Base-by-base conservation (phyloP, 2,797 vertebrate species). In the Premnoplex brunnescens region DNA sequence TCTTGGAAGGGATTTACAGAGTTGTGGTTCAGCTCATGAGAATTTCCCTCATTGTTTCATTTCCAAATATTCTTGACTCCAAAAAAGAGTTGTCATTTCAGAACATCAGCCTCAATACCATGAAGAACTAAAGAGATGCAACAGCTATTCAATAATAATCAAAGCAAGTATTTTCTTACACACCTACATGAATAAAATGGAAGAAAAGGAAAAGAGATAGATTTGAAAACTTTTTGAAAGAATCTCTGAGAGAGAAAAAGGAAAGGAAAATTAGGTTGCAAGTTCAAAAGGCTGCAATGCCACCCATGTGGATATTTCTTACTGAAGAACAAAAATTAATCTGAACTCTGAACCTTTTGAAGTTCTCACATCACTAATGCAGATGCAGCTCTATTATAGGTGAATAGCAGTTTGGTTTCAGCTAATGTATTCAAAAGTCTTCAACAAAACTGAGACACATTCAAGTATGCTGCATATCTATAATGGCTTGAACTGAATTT, bases 271-370 rank as follows among this genome's bases (percentile, higher is more conserved):
- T 69, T 63, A 76, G 36, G 5, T 56, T 81, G 39, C 41, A 73
- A 76, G 80, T 84, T 95, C 74, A 91, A 93, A 96, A 93, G 66
- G 21, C 46, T 91, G 16, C 24, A 73, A 20, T 78, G 51, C 46
- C 85, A 93, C 88, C 62, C 88, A n/a, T 28, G 2, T 81, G 44
- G 73, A n/a, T 79, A 84, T 59, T 95, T 90, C 77, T 93, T 41
- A 73, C 6, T 37, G 59, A 90, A 83, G 43, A 88, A 86, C 26
- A 48, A 37, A 91, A 93, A 95, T 85, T 78, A 84, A 86, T 88
- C 41, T 89, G 81, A 97, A 91, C 91, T 94, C 67, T 89, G 77
- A 92, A 80, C 44, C 54, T 77, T 94, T 89, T 91, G 68, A 96
- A 95, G 62, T 91, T 89, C 49, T 89, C 0, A 1, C 51, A 80